phyloP scores from a whole-genome alignment of 2,797 vertebrate genomes.

The Pogonophryne albipinna region DNA sequence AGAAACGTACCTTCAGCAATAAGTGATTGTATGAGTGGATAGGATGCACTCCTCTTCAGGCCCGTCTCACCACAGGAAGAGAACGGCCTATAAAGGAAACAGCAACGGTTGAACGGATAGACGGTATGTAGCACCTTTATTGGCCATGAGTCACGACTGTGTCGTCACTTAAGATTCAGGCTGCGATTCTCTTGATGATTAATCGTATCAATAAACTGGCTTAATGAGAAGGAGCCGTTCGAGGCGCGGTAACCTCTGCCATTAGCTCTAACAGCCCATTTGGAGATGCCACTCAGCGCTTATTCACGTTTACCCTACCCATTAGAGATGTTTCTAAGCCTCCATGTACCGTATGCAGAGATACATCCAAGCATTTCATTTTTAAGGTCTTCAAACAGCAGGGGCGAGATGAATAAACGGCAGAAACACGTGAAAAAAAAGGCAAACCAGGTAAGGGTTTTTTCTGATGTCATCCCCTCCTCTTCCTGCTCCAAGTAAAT shows the following conservation, averaged over 20 bases:
- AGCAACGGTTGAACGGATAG: constrained; percentile 24
- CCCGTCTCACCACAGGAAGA: constrained; percentile 89
- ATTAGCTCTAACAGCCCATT: constrained; percentile 25
- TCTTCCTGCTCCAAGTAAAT: no score
- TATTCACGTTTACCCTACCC: background rate
- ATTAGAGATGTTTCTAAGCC: background rate
- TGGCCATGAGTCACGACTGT: constrained; percentile 12
- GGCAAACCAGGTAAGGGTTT: no score
- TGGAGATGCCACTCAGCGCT: constrained; percentile 11
- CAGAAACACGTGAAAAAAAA: no score
- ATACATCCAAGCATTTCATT: background rate
- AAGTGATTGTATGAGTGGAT: constrained; percentile 91
- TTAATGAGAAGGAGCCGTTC: constrained; percentile 44
- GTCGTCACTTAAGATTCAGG: constrained; percentile 29
- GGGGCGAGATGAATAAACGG: no score
- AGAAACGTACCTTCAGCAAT: constrained; percentile 84
- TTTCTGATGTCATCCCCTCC: no score
- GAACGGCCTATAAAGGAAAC: constrained; percentile 83
- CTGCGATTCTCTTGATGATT: constrained; percentile 32
- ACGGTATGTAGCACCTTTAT: constrained; percentile 21
- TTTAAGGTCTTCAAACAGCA: background rate
- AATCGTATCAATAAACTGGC: constrained; percentile 42
- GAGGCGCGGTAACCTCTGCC: constrained; percentile 17
- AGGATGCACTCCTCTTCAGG: constrained; percentile 93
- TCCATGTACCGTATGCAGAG: background rate